A percentile compares a stretch with the other conserved stretches of the same genome.
phyloP scores from a whole-genome alignment of 2,797 vertebrate species.

The Myotis daubentonii region DNA sequence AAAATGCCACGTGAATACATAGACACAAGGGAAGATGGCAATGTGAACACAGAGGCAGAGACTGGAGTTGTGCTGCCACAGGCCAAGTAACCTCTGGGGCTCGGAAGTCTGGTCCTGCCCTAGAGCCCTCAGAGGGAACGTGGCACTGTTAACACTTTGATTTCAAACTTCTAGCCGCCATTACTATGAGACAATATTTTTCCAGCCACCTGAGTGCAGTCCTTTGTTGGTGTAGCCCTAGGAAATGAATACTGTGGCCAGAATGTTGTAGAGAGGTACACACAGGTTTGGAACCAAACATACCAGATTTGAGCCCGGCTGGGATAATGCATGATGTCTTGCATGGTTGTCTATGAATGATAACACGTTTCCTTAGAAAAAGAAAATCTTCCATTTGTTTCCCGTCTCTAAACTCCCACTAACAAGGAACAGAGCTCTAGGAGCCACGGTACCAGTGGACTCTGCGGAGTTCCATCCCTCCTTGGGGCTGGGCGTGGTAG shows the following conservation, averaged over 20 bases:
- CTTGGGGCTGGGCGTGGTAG: accelerated
- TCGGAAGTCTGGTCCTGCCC: not conserved
- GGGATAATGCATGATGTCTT: not conserved
- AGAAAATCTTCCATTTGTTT: not conserved
- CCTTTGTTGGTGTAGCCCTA: not conserved
- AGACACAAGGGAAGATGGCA: too few species aligned
- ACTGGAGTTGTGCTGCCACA: not conserved
- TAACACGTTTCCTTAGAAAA: not conserved
- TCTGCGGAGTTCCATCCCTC: not conserved
- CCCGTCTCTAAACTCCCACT: not conserved
- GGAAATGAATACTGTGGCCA: not conserved
- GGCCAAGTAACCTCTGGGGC: too few species aligned
- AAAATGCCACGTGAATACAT: accelerated
- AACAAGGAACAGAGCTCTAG: not conserved
- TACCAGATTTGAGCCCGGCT: not conserved
- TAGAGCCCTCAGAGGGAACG: not conserved
- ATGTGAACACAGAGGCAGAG: not conserved
- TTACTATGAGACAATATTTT: not conserved
- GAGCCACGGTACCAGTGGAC: not conserved
- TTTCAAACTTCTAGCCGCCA: not conserved
- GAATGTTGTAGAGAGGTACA: not conserved
- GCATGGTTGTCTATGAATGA: not conserved
- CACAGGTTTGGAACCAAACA: not conserved
- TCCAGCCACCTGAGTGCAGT: not conserved
- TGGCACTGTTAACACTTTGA: not conserved